Percentiles rank a stretch among this genome's conserved stretches.
phyloP scores from a whole-genome alignment of 2,113 vertebrate genomes.

The Plecotus auritus region DNA sequence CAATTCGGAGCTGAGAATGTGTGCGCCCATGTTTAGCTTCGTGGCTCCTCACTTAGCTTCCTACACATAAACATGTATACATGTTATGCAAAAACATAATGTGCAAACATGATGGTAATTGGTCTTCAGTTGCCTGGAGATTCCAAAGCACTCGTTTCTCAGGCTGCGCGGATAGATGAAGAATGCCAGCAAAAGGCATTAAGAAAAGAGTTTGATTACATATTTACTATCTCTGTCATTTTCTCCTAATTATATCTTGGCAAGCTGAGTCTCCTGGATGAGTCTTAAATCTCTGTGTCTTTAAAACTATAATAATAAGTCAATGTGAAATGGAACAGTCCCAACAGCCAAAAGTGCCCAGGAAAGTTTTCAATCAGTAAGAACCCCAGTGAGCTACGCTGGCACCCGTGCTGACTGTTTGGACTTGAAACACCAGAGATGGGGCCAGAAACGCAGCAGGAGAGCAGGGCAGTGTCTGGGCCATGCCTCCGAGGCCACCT shows the following conservation, averaged over 20 bases:
- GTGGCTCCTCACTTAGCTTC: background rate
- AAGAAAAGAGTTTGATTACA: conserved; percentile 70
- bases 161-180: conserved; percentile 1
- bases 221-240: conserved; percentile 72
- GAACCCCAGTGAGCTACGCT: background rate
- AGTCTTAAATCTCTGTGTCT: conserved; percentile 67
- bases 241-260: conserved; percentile 75
- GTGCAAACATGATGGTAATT: conserved; percentile 34
- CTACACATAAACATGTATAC: conserved; percentile 11
- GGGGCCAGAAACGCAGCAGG: background rate
- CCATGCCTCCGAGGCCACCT: background rate
- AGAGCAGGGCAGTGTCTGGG: background rate
- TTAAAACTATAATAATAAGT: conserved; percentile 66
- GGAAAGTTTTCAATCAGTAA: conserved; percentile 4
- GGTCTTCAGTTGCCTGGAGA: conserved; percentile 53
- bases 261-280: conserved; percentile 56
- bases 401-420: background rate
- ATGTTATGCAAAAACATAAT: conserved; percentile 1
- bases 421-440: background rate
- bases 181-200: conserved; percentile 59
- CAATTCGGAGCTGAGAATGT: background rate
- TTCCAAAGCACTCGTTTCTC: conserved; percentile 45
- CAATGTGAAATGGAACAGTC: conserved; percentile 49
- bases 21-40: background rate
- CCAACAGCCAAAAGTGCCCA: conserved; percentile 24